Conservation (phyloP, 1,140 invertebrate genomes). For the Conopomorpha cramerella region DNA sequence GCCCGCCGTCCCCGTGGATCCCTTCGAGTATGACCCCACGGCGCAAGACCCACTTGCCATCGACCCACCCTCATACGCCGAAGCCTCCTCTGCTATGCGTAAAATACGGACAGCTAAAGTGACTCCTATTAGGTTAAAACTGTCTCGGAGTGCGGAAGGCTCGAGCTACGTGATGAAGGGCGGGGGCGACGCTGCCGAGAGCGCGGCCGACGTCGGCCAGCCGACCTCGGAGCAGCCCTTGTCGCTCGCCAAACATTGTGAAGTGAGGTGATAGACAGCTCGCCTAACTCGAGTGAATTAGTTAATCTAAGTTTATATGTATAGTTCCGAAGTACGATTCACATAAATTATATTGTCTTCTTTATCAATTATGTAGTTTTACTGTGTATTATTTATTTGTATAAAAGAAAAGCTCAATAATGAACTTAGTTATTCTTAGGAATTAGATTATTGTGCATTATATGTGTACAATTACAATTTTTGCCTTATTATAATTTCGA, state of each 20-base stretch:
- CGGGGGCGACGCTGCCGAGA: constrained; percentile 10
- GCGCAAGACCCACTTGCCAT: constrained; percentile 45
- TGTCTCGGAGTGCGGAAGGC: constrained; percentile 77
- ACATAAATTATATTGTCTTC: constrained; percentile 12
- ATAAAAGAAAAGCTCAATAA: constrained; percentile 56
- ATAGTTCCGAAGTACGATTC: too few species aligned
- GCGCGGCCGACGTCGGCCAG: constrained; percentile 5
- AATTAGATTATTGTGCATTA: too few species aligned
- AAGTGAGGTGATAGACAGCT: constrained; percentile 78
- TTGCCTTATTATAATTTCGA: too few species aligned
- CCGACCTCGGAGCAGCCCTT: constrained; percentile 45
- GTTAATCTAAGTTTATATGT: constrained; percentile 24
- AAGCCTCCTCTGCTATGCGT: constrained; percentile 44
- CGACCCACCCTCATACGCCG: constrained; percentile 45
- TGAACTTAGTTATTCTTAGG: too few species aligned
- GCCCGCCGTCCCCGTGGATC: constrained; percentile 33
- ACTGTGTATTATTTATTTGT: constrained; percentile 52
- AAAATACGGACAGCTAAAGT: constrained; percentile 69
- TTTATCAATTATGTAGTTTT: constrained; percentile 21
- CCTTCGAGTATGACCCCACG: constrained; percentile 51
- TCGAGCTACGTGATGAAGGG: constrained; percentile 66
- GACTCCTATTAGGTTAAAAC: constrained; percentile 80
- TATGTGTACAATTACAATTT: too few species aligned
- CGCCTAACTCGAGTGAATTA: constrained; percentile 4
- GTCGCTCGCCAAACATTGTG: constrained; percentile 77